A percentile compares a stretch with the other conserved stretches of the same genome.
These are phyloP conservation scores for Aeoliscus strigatus DNA, from an alignment of 2,797 vertebrate species.

Conservation along the genomic window DNA sequence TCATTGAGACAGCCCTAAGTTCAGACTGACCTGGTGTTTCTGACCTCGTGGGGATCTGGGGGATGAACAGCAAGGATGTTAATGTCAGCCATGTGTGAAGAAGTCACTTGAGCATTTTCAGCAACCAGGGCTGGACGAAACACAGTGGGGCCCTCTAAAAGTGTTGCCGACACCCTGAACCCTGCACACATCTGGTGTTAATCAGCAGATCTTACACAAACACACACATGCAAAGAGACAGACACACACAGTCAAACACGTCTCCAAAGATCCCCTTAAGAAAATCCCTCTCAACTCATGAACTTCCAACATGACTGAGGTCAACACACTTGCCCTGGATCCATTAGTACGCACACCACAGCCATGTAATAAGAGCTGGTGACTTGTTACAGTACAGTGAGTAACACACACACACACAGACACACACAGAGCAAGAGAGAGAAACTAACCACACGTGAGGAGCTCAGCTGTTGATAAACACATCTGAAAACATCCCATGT, in stretches of 20 bases:
- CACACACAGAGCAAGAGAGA: slow-evolving; percentile 8
- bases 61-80: slow-evolving; percentile 46
- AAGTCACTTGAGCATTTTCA: slow-evolving; percentile 36
- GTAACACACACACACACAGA: slow-evolving; percentile 10
- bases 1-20: slow-evolving; percentile 24
- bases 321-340: slow-evolving; percentile 65
- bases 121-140: slow-evolving; percentile 29
- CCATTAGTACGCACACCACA: slow-evolving; percentile 53
- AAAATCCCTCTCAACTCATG: slow-evolving; percentile 78
- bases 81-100: slow-evolving; percentile 58
- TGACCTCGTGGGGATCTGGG: slow-evolving; percentile 29
- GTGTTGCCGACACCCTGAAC: slow-evolving; percentile 54
- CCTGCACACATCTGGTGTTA: slow-evolving; percentile 67
- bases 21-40: slow-evolving; percentile 42
- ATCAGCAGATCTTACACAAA: slow-evolving; percentile 64
- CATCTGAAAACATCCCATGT: too few species aligned
- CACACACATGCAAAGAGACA: slow-evolving; percentile 45
- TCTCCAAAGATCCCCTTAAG: slow-evolving; percentile 53
- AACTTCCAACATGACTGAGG: slow-evolving; percentile 79
- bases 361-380: slow-evolving; percentile 55
- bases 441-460: too few species aligned
- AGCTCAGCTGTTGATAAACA: too few species aligned
- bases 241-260: slow-evolving; percentile 58
- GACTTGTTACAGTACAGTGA: slow-evolving; percentile 31
- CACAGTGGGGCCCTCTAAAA: slow-evolving; percentile 55